Base-by-base conservation (phyloP, 2,797 vertebrate species). In the Crenichthys baileyi region DNA sequence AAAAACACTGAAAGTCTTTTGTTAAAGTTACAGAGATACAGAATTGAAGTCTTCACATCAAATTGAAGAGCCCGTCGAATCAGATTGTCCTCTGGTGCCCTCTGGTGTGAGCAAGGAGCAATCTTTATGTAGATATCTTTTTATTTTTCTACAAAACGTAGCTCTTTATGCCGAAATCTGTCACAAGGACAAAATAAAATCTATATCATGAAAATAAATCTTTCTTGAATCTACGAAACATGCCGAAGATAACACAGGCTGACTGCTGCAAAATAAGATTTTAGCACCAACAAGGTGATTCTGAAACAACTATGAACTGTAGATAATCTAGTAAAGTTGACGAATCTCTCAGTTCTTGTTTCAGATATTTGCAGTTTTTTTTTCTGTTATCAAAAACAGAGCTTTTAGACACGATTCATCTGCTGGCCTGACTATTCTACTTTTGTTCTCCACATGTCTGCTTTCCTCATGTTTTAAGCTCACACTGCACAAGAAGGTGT, bases 81-180 rank as follows among this genome's bases (percentile, higher is more conserved):
- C 41, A 70, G 39, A 39, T 46, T 70, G 67, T 70, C 67, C 67
- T 70, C 67, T 70, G 24, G 11, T 46, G 67, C 67, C 67, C 67
- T 70, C 67, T 70, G 41, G 67, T 70, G 67, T 48, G 5, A 70
- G 12, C 13, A 46, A 16, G 24, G 41, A 7, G 7, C 41, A 68
- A n/a, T 24, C n/a, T 44, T 44, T 44, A 22, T n/a, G 65, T n/a
- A 48, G 3, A 8, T 13, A 44, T 48, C n/a, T 44, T 36, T 36
- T 68, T 5, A 5, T 7, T n/a, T 68, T 68, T 15, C 5, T 48
- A 7, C 24, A 44, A 68, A 44, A 44, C 44, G 20, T 68, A 6
- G 1, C 8, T n/a, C 29, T 68, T 68, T n/a, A 12, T 41, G 39
- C 39, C 22, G 20, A 2, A 7, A 6, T 44, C 39, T 65, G 31